A percentile compares a stretch with the other conserved stretches of the same genome.
These are phyloP conservation scores for Aricia artaxerxes DNA, from an alignment of 2,888 invertebrate species.

Conservation along the genomic window DNA sequence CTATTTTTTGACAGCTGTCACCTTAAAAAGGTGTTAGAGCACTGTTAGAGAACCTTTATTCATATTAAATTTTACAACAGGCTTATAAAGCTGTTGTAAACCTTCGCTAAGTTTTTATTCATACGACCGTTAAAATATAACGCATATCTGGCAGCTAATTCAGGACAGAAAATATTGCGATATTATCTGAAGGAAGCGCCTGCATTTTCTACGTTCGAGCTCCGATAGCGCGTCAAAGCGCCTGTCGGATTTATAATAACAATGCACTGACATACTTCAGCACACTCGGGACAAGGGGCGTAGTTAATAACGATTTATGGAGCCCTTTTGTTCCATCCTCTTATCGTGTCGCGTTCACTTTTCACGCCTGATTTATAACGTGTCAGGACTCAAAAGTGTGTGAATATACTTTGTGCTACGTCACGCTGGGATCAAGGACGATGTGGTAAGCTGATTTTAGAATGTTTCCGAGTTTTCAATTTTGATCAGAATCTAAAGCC, in stretches of 20 bases:
- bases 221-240: slow-evolving; percentile 31
- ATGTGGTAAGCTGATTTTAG: not conserved
- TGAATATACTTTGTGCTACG: slow-evolving; percentile 6
- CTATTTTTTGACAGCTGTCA: too few species aligned
- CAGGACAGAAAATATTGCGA: not conserved
- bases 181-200: slow-evolving; percentile 8
- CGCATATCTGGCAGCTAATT: not conserved
- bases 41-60: too few species aligned
- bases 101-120: too few species aligned
- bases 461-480: not conserved
- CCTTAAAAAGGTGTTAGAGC: too few species aligned
- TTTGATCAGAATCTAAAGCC: not conserved
- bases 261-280: slow-evolving; percentile 44
- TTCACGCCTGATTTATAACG: slow-evolving; percentile 73
- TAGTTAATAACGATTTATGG: slow-evolving; percentile 64
- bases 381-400: slow-evolving; percentile 59
- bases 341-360: slow-evolving; percentile 70
- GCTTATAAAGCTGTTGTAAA: too few species aligned
- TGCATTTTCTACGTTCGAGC: slow-evolving; percentile 12
- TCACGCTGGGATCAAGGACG: not conserved
- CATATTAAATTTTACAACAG: too few species aligned
- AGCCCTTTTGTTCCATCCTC: slow-evolving; percentile 74
- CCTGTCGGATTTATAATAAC: slow-evolving; percentile 38
- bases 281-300: slow-evolving; percentile 60
- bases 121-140: not conserved